phyloP scores from a whole-genome alignment of 2,113 vertebrate species.

The Chrysemys picta region DNA sequence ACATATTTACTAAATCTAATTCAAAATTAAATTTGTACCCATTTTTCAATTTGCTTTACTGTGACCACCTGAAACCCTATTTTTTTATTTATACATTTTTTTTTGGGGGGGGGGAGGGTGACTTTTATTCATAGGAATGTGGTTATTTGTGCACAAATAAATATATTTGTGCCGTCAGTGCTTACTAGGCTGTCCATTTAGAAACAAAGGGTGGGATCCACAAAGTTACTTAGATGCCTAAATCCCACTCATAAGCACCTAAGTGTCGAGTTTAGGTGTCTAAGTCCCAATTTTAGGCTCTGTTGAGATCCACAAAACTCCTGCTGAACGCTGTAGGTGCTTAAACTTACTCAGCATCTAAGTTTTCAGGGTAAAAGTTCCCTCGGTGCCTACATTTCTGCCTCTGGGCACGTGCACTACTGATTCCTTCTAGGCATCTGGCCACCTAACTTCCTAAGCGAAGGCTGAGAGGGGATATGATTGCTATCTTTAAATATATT shows the following conservation, averaged over 20 bases:
- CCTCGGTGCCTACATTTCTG: neutral
- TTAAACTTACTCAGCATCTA: neutral
- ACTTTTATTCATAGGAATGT: neutral
- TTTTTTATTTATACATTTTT: neutral
- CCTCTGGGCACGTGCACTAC: neutral
- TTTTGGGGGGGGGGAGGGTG: neutral
- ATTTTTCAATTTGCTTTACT: neutral
- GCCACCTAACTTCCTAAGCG: neutral
- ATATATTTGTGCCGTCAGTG: neutral
- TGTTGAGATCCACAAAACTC: neutral
- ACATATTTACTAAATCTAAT: neutral
- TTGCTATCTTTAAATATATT: too few relatives aligned
- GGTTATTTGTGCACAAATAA: neutral
- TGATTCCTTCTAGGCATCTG: neutral
- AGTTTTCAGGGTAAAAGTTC: neutral
- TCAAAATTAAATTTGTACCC: neutral
- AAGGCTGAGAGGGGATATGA: too few relatives aligned
- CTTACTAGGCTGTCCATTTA: fast-evolving
- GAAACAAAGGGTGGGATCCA: neutral
- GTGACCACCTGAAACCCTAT: neutral
- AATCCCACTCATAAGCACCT: neutral
- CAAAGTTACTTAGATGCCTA: neutral
- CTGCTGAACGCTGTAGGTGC: neutral
- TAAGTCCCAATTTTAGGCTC: too few relatives aligned
- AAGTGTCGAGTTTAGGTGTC: neutral